These are phyloP conservation scores for Mus minutoides DNA, from an alignment of 2,797 vertebrate genomes.

Conservation along the genomic window DNA sequence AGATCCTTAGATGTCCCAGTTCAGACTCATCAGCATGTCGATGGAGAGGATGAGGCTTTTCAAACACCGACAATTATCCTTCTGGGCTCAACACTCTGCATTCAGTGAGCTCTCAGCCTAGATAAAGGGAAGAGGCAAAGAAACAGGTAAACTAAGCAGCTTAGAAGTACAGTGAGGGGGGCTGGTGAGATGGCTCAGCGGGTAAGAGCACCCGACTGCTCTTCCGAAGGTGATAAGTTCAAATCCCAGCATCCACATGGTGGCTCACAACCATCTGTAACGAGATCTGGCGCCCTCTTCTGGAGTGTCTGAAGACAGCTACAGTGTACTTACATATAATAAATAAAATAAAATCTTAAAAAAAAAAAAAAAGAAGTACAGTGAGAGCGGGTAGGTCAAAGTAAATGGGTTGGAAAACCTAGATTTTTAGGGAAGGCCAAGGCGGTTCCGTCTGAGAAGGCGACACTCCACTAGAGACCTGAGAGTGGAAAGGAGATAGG, in stretches of 20 bases:
- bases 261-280: too few species aligned
- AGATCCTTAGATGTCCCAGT: not conserved
- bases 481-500: not conserved
- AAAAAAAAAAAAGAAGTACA: too few species aligned
- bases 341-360: too few species aligned
- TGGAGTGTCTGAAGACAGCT: too few species aligned
- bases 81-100: not conserved
- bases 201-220: too few species aligned
- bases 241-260: too few species aligned
- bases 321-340: too few species aligned
- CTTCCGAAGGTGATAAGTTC: too few species aligned
- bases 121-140: not conserved
- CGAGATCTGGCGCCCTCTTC: too few species aligned
- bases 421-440: not conserved
- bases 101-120: not conserved
- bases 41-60: not conserved
- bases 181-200: too few species aligned
- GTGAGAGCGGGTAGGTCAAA: not conserved
- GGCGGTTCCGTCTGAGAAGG: not conserved
- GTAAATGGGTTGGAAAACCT: not conserved
- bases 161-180: not conserved
- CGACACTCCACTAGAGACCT: not conserved
- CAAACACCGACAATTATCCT: not conserved
- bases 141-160: not conserved
- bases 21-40: not conserved